A percentile compares a stretch with the other conserved stretches of the same genome.
Conservation (phyloP, 2,888 invertebrate genomes). For the Temnothorax ravouxi region DNA sequence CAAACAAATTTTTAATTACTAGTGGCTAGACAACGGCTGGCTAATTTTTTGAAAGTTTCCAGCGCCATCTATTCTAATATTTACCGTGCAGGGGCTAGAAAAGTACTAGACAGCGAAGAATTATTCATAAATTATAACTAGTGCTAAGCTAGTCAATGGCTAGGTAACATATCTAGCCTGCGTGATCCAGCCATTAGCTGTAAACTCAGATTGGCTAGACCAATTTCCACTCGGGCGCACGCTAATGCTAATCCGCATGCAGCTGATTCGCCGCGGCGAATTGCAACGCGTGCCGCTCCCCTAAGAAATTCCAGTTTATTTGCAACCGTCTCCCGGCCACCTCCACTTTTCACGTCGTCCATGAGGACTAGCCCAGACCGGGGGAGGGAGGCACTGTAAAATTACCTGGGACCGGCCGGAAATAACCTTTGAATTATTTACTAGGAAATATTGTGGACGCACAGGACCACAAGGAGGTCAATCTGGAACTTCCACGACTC, state of each 20-base stretch:
- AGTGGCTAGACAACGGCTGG: no score
- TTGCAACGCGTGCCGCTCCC: neutral
- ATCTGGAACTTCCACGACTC: neutral
- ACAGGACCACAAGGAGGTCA: neutral
- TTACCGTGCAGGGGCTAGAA: no score
- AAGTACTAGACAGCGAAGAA: no score
- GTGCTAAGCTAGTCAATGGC: no score
- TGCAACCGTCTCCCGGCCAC: neutral
- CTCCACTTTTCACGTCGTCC: neutral
- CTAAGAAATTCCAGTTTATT: slow-evolving; percentile 52
- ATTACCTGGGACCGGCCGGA: slow-evolving; percentile 51
- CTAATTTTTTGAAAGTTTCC: no score
- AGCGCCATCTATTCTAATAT: no score
- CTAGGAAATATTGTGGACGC: slow-evolving; percentile 33
- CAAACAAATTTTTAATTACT: no score
- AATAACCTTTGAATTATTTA: slow-evolving; percentile 66
- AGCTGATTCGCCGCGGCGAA: slow-evolving; percentile 26
- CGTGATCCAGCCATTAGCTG: no score
- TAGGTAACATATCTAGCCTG: no score
- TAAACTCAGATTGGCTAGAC: no score
- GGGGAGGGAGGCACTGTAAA: slow-evolving; percentile 40
- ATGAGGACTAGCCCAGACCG: slow-evolving; percentile 1
- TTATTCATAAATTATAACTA: no score
- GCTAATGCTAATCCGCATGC: slow-evolving; percentile 45
- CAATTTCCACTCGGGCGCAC: no score